These are phyloP conservation scores for Aelia acuminata DNA, from an alignment of 2,888 invertebrate genomes.

Conservation along the genomic window DNA sequence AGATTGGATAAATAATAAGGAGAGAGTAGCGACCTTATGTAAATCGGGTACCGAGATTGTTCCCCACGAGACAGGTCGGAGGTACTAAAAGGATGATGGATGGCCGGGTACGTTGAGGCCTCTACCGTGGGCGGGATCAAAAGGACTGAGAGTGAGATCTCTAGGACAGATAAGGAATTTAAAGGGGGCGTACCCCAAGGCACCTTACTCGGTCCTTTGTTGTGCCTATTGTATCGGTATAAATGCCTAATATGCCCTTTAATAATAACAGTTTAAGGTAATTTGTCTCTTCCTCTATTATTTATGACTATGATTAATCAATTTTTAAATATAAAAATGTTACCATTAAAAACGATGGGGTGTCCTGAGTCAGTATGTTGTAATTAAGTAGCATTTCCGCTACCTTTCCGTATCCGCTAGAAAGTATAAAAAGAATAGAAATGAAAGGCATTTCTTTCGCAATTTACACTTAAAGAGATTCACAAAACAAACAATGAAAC, in stretches of 20 bases:
- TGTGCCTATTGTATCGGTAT: not conserved
- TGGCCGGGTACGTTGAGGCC: not conserved
- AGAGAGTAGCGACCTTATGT: conserved; percentile 37
- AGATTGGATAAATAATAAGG: conserved; percentile 5
- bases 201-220: not conserved
- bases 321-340: too few relatives aligned
- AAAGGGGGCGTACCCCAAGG: not conserved
- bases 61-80: conserved; percentile 22
- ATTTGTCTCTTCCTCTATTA: too few relatives aligned
- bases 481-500: conserved; percentile 3
- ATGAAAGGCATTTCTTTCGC: not conserved
- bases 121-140: conserved; percentile 30
- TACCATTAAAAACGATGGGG: too few relatives aligned
- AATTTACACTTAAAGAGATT: not conserved
- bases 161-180: conserved; percentile 12
- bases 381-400: too few relatives aligned
- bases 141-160: not conserved
- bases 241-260: too few relatives aligned
- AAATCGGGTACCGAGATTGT: conserved; percentile 19
- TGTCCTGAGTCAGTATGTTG: too few relatives aligned
- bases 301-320: too few relatives aligned
- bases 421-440: not conserved
- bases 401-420: too few relatives aligned
- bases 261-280: too few relatives aligned
- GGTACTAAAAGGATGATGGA: conserved; percentile 46